Conservation (phyloP, 1,140 invertebrate species). For the Oppia nitens region DNA sequence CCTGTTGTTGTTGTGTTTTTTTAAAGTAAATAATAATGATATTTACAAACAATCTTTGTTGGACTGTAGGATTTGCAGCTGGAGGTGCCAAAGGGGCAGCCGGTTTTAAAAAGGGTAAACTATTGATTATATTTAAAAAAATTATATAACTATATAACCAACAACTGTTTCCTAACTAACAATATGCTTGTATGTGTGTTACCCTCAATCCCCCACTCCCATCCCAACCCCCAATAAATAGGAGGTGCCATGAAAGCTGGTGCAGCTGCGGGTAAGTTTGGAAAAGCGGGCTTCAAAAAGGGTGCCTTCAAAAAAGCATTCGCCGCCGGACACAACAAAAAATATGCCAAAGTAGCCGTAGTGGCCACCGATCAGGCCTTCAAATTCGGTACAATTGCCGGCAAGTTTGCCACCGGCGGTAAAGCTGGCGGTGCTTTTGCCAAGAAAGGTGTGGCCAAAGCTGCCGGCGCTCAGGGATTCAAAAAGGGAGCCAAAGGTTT, state of each 20-base stretch:
- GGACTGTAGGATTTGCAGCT: background rate
- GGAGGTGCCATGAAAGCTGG: background rate
- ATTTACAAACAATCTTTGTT: background rate
- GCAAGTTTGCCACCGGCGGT: background rate
- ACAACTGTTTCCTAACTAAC: too few species aligned
- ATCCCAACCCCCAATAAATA: too few species aligned
- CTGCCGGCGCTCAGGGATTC: background rate
- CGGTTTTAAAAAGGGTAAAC: background rate
- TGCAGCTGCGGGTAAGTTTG: background rate
- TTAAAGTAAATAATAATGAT: background rate
- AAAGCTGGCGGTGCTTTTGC: background rate
- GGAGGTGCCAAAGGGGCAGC: background rate
- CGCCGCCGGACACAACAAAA: background rate
- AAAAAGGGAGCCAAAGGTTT: background rate
- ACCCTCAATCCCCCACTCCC: too few species aligned
- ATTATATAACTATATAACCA: too few species aligned
- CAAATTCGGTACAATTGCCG: background rate
- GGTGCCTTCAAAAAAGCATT: background rate
- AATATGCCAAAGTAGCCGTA: background rate
- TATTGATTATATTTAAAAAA: too few species aligned
- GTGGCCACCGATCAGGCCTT: background rate
- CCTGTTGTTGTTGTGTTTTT: background rate
- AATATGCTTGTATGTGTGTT: too few species aligned
- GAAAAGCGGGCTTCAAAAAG: background rate
- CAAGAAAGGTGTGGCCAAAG: background rate